Evolutionary conservation across 92 coral and sea anemone species (phyloP).

Genomic region (Bergia puertoricense): DNA sequence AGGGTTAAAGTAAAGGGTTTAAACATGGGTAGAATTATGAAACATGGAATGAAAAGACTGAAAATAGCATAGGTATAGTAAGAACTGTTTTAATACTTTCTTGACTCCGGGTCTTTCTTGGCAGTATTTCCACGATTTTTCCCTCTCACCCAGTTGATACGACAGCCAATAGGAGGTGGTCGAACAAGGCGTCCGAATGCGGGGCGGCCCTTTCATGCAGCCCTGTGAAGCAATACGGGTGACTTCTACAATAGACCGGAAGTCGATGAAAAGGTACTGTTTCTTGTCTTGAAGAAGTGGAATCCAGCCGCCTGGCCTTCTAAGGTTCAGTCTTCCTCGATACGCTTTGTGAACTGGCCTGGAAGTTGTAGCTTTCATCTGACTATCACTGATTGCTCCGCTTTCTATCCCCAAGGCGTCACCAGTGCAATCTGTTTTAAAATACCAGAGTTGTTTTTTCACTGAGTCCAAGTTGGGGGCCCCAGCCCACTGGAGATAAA

Average conservation of each 20-base stretch:
- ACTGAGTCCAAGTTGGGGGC: no score
- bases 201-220: not conserved
- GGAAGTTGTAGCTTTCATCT: constrained; percentile 19
- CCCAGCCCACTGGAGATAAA: no score
- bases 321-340: constrained; percentile 8
- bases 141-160: not conserved
- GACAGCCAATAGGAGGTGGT: not conserved
- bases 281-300: not conserved
- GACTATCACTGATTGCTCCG: constrained; percentile 4
- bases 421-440: constrained; percentile 21
- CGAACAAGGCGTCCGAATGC: not conserved
- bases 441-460: not conserved
- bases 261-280: not conserved
- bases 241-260: constrained; percentile 1
- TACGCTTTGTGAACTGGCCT: not conserved
- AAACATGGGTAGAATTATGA: no score
- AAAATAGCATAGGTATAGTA: no score
- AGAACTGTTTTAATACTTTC: not conserved
- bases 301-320: constrained; percentile 6
- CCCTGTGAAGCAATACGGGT: constrained; percentile 28
- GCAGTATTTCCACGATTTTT: not conserved
- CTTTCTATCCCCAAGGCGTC: constrained; percentile 28
- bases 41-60: no score
- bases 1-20: no score
- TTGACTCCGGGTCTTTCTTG: constrained; percentile 1